Evolutionary conservation across 2,888 invertebrate genomes (phyloP), one percentile per base, ranked within the genome.

Genomic region (Melikaiella ostensackeni): DNA sequence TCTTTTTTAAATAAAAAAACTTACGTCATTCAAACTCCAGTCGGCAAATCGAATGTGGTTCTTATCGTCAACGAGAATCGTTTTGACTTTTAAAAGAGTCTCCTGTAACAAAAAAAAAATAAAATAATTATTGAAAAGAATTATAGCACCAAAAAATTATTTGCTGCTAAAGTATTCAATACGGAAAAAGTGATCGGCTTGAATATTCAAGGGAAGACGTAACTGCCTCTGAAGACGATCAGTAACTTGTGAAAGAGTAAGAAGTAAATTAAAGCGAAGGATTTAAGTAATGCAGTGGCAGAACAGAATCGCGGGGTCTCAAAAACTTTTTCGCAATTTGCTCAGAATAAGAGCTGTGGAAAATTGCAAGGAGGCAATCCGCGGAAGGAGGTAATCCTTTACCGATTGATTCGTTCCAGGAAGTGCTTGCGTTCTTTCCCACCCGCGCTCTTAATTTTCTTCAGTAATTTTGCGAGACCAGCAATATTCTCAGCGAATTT

Each of bases 21-120:
- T 94, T 93, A 98, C 98, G 92, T 99, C 99, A 90, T 96, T 96
- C 0, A 94, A 95, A 92, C 96, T 97, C 98, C 98, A 99, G 85
- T 97, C 97, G 21, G 95, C 96, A 91, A 98, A 98, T 79, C 99
- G 94, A 86, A 99, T 95, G 90, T 98, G 98, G 91, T 96, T 97
- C 91, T 98, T 97, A 85, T 98, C 97, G 73, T 98, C 97, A 11
- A 96, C 93, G 84, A 99, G 92, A 81, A 97, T 93, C 19, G 94
- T 92, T 92, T 98, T 97, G 77, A 99, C 95, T 92, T 97, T 98
- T 76, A 94, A 87, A 83, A 99, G 92, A 16, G 96, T 94, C 85
- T 99, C 99, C 97, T 98, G 92, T 21, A 94, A 93, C 84, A 88
- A 83, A 83, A 74, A 33, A 27, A 21, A 42, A 35, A 61, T 6